Evolutionary conservation across 1,140 invertebrate genomes (phyloP).

Genomic region (Anastatus disparis): DNA sequence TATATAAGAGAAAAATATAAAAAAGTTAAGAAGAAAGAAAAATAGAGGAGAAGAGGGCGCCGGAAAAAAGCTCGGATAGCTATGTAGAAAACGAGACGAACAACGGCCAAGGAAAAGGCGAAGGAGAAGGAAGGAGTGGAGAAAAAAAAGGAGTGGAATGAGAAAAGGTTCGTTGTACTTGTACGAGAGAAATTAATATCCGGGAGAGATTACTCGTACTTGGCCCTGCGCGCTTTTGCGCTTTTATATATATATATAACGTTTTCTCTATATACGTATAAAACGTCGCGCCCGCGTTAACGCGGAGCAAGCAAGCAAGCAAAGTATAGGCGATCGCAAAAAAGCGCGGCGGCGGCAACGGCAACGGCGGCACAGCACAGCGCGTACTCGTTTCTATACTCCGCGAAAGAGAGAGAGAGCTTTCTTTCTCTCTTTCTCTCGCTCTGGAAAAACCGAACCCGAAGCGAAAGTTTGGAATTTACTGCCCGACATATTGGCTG

Average conservation of each 20-base stretch:
- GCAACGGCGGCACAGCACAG: too few species aligned
- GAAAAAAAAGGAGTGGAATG: neutral
- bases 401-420: too few species aligned
- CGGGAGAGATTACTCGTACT: constrained; percentile 40
- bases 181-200: constrained; percentile 50
- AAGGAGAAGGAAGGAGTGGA: neutral
- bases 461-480: constrained; percentile 59
- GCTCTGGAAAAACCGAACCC: constrained; percentile 40
- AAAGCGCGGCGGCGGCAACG: constrained; percentile 44
- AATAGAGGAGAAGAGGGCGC: constrained; percentile 20
- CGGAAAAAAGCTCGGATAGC: constrained; percentile 31
- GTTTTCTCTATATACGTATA: neutral
- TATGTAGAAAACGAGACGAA: neutral
- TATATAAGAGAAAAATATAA: constrained; percentile 29
- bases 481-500: constrained; percentile 62
- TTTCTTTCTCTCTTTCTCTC: too few species aligned
- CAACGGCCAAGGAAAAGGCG: neutral
- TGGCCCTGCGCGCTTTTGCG: constrained; percentile 1
- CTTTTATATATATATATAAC: too few species aligned
- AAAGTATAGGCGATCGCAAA: constrained; percentile 53
- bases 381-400: too few species aligned
- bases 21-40: constrained; percentile 41
- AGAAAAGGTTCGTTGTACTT: constrained; percentile 48
- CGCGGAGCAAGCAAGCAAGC: too few species aligned
- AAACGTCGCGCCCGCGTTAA: constrained; percentile 37